These are phyloP conservation scores for Phorcus lineatus DNA, from an alignment of 2,888 invertebrate species.

Conservation along the genomic window DNA sequence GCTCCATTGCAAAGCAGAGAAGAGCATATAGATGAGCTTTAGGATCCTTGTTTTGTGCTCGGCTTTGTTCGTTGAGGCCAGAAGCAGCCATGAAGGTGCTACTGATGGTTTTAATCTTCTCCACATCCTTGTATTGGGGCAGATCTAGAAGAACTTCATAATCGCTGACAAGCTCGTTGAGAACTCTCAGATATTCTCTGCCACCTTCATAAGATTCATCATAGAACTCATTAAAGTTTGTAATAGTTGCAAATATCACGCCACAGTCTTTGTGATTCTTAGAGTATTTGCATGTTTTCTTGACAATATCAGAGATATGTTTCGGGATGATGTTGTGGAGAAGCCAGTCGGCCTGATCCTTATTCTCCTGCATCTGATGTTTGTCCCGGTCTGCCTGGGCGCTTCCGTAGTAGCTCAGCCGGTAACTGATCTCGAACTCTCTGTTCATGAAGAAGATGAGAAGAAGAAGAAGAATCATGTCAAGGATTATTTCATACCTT, in stretches of 20 bases:
- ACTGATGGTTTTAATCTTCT: conserved; percentile 97
- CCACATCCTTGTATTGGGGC: conserved; percentile 89
- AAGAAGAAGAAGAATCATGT: conserved; percentile 87
- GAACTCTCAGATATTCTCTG: conserved; percentile 92
- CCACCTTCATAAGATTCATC: conserved; percentile 97
- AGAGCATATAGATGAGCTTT: conserved; percentile 89
- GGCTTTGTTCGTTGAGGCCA: conserved; percentile 89
- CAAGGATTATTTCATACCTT: conserved; percentile 86
- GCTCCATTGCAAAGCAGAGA: conserved; percentile 93
- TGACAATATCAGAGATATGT: conserved; percentile 91
- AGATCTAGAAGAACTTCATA: conserved; percentile 93
- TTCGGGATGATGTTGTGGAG: conserved; percentile 97
- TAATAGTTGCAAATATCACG: conserved; percentile 96
- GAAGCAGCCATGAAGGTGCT: conserved; percentile 98
- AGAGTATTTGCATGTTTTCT: conserved; percentile 92
- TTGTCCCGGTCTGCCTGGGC: conserved; percentile 92
- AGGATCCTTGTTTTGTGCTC: conserved; percentile 83
- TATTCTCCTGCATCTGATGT: conserved; percentile 90
- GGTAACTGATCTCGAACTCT: conserved; percentile 95
- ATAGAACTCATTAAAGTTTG: conserved; percentile 98
- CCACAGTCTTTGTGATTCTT: conserved; percentile 94
- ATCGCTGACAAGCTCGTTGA: conserved; percentile 96
- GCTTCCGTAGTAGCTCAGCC: conserved; percentile 92
- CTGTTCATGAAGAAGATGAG: conserved; percentile 95
- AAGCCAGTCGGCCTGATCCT: conserved; percentile 97